Conservation (phyloP, 1,140 invertebrate genomes). For the Drosophila ohnishii region DNA sequence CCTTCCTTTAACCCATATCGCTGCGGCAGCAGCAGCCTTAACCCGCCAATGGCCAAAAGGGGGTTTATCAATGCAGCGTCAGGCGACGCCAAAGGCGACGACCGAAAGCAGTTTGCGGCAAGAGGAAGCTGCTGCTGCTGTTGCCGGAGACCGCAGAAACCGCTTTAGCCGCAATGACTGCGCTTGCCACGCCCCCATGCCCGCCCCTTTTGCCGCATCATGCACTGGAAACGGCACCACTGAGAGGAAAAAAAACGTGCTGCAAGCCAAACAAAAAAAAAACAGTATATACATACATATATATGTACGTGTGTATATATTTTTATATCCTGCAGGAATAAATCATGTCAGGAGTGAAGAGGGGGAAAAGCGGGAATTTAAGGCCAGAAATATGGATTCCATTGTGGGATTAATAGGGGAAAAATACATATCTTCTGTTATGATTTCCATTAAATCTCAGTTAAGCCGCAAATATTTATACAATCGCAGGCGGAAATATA, state of each 20-base stretch:
- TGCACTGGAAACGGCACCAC: constrained; percentile 23
- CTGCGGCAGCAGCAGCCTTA: background rate
- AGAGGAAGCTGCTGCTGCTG: constrained; percentile 26
- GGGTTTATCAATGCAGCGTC: constrained; percentile 51
- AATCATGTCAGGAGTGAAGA: constrained; percentile 18
- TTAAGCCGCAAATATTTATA: constrained; percentile 33
- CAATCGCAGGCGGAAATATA: background rate
- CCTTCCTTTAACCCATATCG: constrained; percentile 15
- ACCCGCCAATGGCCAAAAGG: constrained; percentile 1
- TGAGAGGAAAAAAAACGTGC: constrained; percentile 11
- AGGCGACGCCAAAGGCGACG: constrained; percentile 49
- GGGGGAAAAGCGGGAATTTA: constrained; percentile 20
- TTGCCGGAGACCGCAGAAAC: constrained; percentile 47
- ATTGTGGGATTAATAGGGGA: constrained; percentile 5
- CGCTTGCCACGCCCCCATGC: constrained; percentile 52
- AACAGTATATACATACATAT: background rate
- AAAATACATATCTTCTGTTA: constrained; percentile 6
- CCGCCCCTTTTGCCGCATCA: constrained; percentile 21
- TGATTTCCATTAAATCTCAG: constrained; percentile 13
- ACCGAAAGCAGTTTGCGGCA: constrained; percentile 48
- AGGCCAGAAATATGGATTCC: constrained; percentile 26
- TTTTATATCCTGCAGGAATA: constrained; percentile 16
- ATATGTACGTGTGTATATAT: background rate
- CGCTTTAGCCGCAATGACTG: constrained; percentile 61
- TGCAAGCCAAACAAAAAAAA: background rate